Percentiles rank a stretch among this genome's conserved stretches.
Conservation (phyloP, 2,797 vertebrate species). For the Simalia tracyae region DNA sequence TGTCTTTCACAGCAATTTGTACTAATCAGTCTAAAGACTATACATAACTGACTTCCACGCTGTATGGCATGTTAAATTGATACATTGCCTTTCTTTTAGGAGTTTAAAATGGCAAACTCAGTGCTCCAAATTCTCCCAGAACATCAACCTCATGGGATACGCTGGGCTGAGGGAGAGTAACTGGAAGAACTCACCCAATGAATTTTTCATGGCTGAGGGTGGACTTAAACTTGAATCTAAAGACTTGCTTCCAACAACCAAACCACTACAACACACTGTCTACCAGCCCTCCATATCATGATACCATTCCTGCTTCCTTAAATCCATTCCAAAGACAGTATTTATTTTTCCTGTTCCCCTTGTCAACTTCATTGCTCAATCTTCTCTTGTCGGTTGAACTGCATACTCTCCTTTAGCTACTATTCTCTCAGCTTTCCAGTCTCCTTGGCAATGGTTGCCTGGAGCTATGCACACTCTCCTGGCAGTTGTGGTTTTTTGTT, state of each 20-base stretch:
- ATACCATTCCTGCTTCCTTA: not conserved
- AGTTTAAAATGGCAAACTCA: too few relatives aligned
- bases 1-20: not conserved
- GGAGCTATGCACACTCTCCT: not conserved
- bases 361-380: not conserved
- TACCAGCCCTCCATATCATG: not conserved
- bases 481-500: not conserved
- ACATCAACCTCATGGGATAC: too few relatives aligned
- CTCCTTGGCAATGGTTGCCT: not conserved
- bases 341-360: not conserved
- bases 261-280: not conserved
- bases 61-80: too few relatives aligned
- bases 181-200: too few relatives aligned
- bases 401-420: not conserved
- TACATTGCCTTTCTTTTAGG: too few relatives aligned
- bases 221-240: too few relatives aligned
- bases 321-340: not conserved
- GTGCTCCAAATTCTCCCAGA: too few relatives aligned
- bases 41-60: too few relatives aligned
- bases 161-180: too few relatives aligned
- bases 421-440: not conserved
- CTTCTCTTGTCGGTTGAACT: not conserved
- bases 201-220: too few relatives aligned
- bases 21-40: not conserved
- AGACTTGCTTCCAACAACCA: too few relatives aligned